A percentile compares a stretch with the other conserved stretches of the same genome.
Evolutionary conservation across 2,797 vertebrate species (phyloP).

Genomic region (Momotus momota): DNA sequence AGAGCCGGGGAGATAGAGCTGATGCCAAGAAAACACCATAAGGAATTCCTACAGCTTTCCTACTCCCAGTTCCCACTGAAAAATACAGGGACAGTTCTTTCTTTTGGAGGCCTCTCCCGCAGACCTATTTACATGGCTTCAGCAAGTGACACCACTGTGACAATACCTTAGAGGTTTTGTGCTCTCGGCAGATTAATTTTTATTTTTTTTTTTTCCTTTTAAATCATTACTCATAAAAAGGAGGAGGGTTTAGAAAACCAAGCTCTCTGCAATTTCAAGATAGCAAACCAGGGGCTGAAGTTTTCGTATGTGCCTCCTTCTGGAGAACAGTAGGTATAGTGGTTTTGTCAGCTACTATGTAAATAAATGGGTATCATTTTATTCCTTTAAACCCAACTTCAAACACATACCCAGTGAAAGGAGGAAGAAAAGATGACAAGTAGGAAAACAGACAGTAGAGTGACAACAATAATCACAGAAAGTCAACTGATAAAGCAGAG

Average conservation of each 20-base stretch:
- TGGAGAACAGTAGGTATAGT: neutral
- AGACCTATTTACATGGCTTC: neutral
- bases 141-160: conserved; percentile 8
- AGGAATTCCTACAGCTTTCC: neutral
- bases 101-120: neutral
- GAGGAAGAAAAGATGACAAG: conserved; percentile 30
- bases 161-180: neutral
- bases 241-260: neutral
- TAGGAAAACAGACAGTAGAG: neutral
- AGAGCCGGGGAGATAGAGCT: conserved; percentile 14
- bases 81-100: neutral
- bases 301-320: neutral
- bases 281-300: conserved; percentile 8
- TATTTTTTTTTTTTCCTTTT: conserved; percentile 9
- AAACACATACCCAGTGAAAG: neutral
- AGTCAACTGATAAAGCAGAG: neutral
- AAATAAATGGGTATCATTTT: conserved; percentile 61
- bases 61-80: neutral
- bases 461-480: neutral
- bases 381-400: conserved; percentile 48
- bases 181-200: neutral
- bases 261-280: conserved; percentile 34
- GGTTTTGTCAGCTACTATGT: conserved; percentile 41
- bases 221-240: conserved; percentile 29
- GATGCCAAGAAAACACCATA: neutral